phyloP scores from a whole-genome alignment of 2,113 vertebrate genomes.

The Cochlearius cochlearius region DNA sequence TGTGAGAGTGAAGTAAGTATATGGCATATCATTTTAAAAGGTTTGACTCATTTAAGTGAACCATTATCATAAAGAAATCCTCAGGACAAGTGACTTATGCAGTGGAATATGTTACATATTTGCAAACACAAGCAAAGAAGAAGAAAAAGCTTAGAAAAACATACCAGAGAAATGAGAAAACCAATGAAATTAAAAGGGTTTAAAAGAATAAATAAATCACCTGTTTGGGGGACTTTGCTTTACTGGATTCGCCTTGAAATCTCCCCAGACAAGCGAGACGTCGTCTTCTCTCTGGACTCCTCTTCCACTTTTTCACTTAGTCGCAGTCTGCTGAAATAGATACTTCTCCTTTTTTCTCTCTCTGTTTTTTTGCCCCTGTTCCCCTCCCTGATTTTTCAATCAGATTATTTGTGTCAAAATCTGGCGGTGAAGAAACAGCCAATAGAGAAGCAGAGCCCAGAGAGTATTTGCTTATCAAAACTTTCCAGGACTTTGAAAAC shows the following conservation, averaged over 20 bases:
- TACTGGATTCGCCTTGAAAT: constrained; percentile 23
- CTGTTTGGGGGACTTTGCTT: constrained; percentile 55
- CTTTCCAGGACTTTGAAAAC: constrained; percentile 64
- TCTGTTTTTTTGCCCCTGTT: constrained; percentile 49
- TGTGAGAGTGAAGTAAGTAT: not conserved
- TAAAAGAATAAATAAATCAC: constrained; percentile 63
- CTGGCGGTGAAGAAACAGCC: constrained; percentile 74
- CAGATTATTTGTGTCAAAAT: constrained; percentile 87
- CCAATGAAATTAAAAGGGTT: not conserved
- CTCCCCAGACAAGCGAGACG: not conserved
- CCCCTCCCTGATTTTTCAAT: constrained; percentile 86
- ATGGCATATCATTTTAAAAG: not conserved
- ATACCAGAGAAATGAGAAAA: not conserved
- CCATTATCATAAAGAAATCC: not conserved
- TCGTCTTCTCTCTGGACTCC: constrained; percentile 48
- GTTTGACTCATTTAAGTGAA: not conserved
- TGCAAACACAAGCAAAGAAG: not conserved
- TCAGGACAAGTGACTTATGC: not conserved
- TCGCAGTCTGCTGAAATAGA: constrained; percentile 80
- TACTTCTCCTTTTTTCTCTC: constrained; percentile 80
- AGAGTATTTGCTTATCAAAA: constrained; percentile 82
- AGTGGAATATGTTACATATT: not conserved
- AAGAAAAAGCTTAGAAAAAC: not conserved
- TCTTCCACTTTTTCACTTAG: constrained; percentile 68
- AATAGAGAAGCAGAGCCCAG: constrained; percentile 60